phyloP scores from a whole-genome alignment of 2,113 vertebrate species.

The Scalopus aquaticus region DNA sequence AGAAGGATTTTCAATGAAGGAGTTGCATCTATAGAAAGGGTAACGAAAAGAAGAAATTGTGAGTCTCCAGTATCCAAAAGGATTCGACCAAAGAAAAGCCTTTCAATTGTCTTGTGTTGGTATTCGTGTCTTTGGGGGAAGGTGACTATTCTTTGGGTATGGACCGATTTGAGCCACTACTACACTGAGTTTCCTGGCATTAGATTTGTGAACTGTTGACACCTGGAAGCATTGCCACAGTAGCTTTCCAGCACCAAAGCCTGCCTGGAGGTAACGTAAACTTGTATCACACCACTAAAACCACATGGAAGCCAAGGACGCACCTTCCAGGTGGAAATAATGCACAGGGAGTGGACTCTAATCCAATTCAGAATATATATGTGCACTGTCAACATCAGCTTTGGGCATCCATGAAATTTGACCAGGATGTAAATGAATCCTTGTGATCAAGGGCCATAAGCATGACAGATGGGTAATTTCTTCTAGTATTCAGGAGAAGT shows the following conservation, averaged over 20 bases:
- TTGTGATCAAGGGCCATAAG: not conserved
- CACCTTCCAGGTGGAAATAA: not conserved
- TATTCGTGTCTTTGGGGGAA: not conserved
- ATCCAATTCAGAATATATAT: not conserved
- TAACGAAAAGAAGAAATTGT: constrained; percentile 60
- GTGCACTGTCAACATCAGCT: no score
- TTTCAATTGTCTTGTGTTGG: not conserved
- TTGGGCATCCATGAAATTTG: not conserved
- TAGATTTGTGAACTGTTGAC: constrained; percentile 27
- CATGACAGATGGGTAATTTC: not conserved
- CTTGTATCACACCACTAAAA: not conserved
- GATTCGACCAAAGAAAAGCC: not conserved
- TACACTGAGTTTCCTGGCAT: not conserved
- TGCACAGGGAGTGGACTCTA: not conserved
- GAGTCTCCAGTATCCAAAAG: constrained; percentile 38
- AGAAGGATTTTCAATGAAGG: constrained; percentile 96
- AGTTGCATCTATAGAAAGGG: constrained; percentile 92
- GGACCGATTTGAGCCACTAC: not conserved
- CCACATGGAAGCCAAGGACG: not conserved
- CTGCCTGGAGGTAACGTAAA: not conserved
- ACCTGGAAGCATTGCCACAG: not conserved
- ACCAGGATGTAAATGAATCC: not conserved
- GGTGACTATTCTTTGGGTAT: not conserved
- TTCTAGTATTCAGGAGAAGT: not conserved
- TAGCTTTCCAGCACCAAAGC: not conserved